Evolutionary conservation across 2,797 vertebrate species (phyloP), one percentile per base, ranked within the genome.

Genomic region (Salmo trutta): DNA sequence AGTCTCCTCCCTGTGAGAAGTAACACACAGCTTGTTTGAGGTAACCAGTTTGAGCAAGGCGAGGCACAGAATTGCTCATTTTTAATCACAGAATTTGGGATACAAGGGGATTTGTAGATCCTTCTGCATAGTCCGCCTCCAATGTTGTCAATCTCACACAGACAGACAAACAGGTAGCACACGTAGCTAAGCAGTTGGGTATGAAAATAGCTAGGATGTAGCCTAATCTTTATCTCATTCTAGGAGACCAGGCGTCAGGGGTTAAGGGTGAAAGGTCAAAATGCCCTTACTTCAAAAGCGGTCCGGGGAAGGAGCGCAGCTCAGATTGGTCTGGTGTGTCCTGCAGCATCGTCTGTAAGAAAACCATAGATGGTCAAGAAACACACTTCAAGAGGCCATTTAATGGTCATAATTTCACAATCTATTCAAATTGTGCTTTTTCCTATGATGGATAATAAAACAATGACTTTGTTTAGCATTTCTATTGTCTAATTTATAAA

Each of bases 291-390:
- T 96, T 99, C 74, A 96, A 93, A 21, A 99, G 95, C 14, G 98
- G 98, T 53, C 98, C 98, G 0, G 98, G 98, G 85, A 99, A 99
- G 0, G 90, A 74, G 77, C 96, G 95, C 82, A 99, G 92, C 81
- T 98, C 96, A 79, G 96, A 92, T 89, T 98, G 97, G 81, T 98
- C 97, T 0, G 89, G 78, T 14, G 93, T 95, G 80, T 96, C 96
- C 77, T 99, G 97, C 82, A 99, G 84, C 89, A 99, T 93, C 0
- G 92, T 95, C 98, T 99, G 76, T 12, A 87, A 84, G 87, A 5
- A 89, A 86, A 59, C 51, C 15, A 54, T 10, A 52, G 14, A 52
- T 7, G 33, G 56, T 15, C 7, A 65, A 36, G 75, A 10, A 74
- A 21, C 33, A 19, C 7, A 27, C 8, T 75, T 68, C 6, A 74